phyloP scores from a whole-genome alignment of 2,797 vertebrate species.

The Monodelphis domestica region DNA sequence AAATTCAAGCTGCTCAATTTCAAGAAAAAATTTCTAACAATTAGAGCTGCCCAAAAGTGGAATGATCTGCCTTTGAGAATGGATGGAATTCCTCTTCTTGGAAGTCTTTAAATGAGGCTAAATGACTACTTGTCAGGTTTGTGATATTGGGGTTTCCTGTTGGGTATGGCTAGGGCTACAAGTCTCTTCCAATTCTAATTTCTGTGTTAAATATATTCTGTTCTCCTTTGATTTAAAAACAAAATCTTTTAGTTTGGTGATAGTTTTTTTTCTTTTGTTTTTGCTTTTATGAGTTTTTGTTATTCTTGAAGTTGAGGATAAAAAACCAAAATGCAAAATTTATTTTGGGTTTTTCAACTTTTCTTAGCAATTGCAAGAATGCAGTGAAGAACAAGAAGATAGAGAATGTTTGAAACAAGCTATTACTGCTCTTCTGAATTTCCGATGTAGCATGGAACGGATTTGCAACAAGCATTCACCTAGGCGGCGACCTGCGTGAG shows the following conservation, averaged over 20 bases:
- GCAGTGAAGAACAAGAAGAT: slow-evolving; percentile 95
- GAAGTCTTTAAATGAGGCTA: not conserved
- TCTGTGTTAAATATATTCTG: not conserved
- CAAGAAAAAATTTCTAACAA: not conserved
- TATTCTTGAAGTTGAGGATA: slow-evolving; percentile 20
- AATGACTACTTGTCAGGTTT: not conserved
- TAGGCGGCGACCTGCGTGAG: slow-evolving; percentile 93
- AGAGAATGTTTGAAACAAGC: slow-evolving; percentile 97
- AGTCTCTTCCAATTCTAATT: not conserved
- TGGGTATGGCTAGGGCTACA: not conserved
- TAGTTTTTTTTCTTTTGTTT: slow-evolving; percentile 38
- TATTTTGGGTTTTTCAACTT: slow-evolving; percentile 51
- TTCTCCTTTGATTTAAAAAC: slow-evolving; percentile 57
- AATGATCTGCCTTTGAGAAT: not conserved
- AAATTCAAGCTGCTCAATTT: not conserved
- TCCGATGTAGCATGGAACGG: slow-evolving; percentile 96
- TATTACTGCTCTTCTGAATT: slow-evolving; percentile 96
- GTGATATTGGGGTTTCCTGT: not conserved
- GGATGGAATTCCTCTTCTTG: not conserved
- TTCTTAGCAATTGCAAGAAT: slow-evolving; percentile 94
- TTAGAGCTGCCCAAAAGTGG: not conserved
- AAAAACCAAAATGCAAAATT: slow-evolving; percentile 45
- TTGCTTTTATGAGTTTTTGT: not conserved
- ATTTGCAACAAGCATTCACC: slow-evolving; percentile 96
- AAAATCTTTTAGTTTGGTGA: slow-evolving; percentile 44